Base-by-base conservation (phyloP, 2,888 invertebrate species). In the Panzeria rudis region DNA sequence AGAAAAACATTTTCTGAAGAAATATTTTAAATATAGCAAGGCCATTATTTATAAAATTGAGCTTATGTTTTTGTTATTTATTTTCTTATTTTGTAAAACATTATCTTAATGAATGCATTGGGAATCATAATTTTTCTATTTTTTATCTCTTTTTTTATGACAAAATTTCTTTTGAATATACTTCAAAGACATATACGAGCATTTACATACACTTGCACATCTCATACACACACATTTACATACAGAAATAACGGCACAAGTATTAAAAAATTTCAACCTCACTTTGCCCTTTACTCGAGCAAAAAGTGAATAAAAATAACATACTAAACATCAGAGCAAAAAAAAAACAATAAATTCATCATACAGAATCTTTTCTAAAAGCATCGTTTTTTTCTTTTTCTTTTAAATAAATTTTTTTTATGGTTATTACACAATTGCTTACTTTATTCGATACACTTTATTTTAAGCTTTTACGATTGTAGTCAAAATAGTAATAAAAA, bases 221-320 rank as follows among this genome's bases (percentile, higher is more conserved):
- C 15, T 6, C 7, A 20, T 11, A 35, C 5, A 15, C 5, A 52
- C 2, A 25, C 44, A 47, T 35, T 38, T 9, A 15, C 5, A 35
- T 2, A 61, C 2, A 35, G 0, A 54, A 56, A 76, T 25, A 6
- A 29, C 38, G 1, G 13, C 32, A 59, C 47, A 50, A 66, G 54
- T 50, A 77, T 7, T 11, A 25, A 35, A 64, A 50, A 44, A 79
- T 32, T 78, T 75, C 82, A 85, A 85, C 85, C 85, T 85, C 81
- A 69, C 69, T 78, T 82, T 82, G 75, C 73, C 85, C 82, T 85
- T 78, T 78, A 13, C 59, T 15, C 0, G 3, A 47, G n/a, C 35
- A 54, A 0, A 66, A 35, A 23, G 17, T 50, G 25, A 9, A 72
- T 29, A 20, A 47, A 73, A 80, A 69, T 73, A 79, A 66, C 59